Conservation (phyloP, 2,888 invertebrate genomes). For the Caenorhabditis sp. region DNA sequence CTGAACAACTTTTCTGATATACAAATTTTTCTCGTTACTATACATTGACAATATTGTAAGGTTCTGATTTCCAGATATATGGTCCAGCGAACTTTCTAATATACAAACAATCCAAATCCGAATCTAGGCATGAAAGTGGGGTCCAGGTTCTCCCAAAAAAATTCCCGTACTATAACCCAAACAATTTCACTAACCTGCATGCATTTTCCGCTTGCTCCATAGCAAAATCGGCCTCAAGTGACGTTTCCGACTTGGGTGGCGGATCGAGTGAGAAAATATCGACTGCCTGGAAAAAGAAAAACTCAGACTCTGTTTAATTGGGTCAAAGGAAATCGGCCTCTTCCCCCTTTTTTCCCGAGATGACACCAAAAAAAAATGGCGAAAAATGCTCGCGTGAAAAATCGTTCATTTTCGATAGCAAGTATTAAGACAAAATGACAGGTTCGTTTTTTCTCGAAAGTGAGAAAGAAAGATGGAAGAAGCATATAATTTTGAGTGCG, state of each 20-base stretch:
- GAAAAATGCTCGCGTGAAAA: background rate
- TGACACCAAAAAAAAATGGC: background rate
- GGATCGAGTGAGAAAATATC: constrained; percentile 50
- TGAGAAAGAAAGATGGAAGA: constrained; percentile 7
- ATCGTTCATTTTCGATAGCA: background rate
- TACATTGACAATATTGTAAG: too few relatives aligned
- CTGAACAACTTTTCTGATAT: too few relatives aligned
- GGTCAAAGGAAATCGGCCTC: background rate
- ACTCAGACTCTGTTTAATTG: background rate
- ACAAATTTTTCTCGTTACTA: too few relatives aligned
- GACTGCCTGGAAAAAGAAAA: constrained; percentile 41
- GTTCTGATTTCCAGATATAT: too few relatives aligned
- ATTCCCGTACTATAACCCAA: background rate
- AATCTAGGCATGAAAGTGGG: too few relatives aligned
- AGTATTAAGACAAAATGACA: background rate
- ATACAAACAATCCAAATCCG: too few relatives aligned
- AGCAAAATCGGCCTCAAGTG: constrained; percentile 46
- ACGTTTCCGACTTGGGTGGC: constrained; percentile 44
- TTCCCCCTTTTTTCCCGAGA: background rate
- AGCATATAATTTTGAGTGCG: background rate
- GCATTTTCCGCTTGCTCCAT: constrained; percentile 54
- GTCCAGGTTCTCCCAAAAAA: too few relatives aligned
- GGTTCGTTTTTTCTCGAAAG: constrained; percentile 5
- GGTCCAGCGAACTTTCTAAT: too few relatives aligned
- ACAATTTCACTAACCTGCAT: constrained; percentile 43